A percentile compares a stretch with the other conserved stretches of the same genome.
phyloP scores from a whole-genome alignment of 2,888 invertebrate species.

The Nesidiocoris tenuis region DNA sequence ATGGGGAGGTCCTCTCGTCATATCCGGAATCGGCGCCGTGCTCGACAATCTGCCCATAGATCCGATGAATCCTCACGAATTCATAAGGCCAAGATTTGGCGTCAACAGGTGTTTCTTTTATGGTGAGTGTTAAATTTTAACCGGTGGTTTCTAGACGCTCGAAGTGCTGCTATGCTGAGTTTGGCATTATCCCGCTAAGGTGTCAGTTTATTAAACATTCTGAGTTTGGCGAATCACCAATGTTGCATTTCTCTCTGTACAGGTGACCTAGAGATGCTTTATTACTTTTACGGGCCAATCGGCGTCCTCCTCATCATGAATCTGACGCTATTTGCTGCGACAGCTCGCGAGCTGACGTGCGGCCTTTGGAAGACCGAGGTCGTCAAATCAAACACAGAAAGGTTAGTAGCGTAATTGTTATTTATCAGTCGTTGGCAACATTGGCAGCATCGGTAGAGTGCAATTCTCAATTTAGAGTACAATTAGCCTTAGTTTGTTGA shows the following conservation, averaged over 20 bases:
- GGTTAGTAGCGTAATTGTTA: slow-evolving; percentile 58
- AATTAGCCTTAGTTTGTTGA: too few species aligned
- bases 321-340: slow-evolving; percentile 74
- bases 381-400: slow-evolving; percentile 78
- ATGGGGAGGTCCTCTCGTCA: slow-evolving; percentile 78
- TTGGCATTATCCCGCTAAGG: too few species aligned
- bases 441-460: too few species aligned
- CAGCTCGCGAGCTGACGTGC: slow-evolving; percentile 81
- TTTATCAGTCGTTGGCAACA: too few species aligned
- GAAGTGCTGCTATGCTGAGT: too few species aligned
- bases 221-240: too few species aligned
- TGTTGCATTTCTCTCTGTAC: too few species aligned
- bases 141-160: too few species aligned
- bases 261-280: slow-evolving; percentile 75
- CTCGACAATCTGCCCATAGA: slow-evolving; percentile 68
- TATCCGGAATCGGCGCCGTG: slow-evolving; percentile 71
- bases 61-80: slow-evolving; percentile 57
- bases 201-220: too few species aligned
- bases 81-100: slow-evolving; percentile 77
- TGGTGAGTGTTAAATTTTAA: slow-evolving; percentile 59
- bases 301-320: slow-evolving; percentile 76
- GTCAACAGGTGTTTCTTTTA: slow-evolving; percentile 80
- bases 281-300: slow-evolving; percentile 83
- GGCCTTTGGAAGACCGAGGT: slow-evolving; percentile 86
- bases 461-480: too few species aligned